A percentile compares a stretch with the other conserved stretches of the same genome.
Evolutionary conservation across 2,797 vertebrate species (phyloP).

Genomic region (Eupleurogrammus muticus): DNA sequence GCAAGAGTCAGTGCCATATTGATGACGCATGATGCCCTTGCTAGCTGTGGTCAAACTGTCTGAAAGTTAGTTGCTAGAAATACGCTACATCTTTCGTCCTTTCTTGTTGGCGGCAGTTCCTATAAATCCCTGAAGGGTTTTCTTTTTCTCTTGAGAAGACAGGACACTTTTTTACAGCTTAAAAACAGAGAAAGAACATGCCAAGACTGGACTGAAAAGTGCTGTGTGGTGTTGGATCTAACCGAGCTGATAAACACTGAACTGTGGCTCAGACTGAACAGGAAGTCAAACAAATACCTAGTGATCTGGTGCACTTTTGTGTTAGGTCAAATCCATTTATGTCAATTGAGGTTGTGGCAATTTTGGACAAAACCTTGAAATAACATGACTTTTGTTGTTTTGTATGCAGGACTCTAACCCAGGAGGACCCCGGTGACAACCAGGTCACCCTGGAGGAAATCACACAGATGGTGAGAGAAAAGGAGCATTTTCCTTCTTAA

Average conservation of each 20-base stretch:
- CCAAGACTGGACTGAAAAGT: neutral
- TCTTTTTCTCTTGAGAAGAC: neutral
- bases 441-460: conserved; percentile 93
- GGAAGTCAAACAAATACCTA: neutral
- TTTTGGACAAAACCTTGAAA: conserved; percentile 9
- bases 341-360: neutral
- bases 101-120: neutral
- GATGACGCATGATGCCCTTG: neutral
- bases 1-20: neutral
- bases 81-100: neutral
- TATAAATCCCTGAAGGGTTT: neutral
- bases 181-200: neutral
- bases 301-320: neutral
- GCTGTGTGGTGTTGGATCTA: neutral
- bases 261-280: neutral
- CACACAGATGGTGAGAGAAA: conserved; percentile 86
- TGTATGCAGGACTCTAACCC: conserved; percentile 90
- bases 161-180: neutral
- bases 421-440: conserved; percentile 95
- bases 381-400: neutral
- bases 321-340: neutral
- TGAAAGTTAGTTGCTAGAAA: neutral
- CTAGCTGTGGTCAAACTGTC: neutral
- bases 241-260: neutral
- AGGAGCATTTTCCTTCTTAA: neutral